Base-by-base conservation (phyloP, 92 coral and sea anemone genomes). In the Galaxea fascicularis region DNA sequence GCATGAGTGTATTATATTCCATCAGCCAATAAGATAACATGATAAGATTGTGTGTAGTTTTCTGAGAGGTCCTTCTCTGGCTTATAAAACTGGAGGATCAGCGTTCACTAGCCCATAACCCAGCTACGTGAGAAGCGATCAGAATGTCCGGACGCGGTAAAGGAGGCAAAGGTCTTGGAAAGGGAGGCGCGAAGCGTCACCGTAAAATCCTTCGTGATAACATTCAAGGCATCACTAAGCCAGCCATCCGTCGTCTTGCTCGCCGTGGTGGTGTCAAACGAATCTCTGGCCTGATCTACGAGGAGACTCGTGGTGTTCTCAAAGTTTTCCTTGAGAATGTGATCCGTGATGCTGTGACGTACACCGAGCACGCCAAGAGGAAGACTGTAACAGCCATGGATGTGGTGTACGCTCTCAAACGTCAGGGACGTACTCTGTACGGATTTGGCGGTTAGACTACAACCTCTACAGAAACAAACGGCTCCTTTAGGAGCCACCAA, bases 151-250 rank as follows among this genome's bases (percentile, higher is more conserved):
- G 95, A 58, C 92, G 95, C 65, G 95, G 95, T 27, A 94, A 94
- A 94, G 98, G 98, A 89, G 98, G 98, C 78, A 94, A 94, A 92
- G 98, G 98, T 87, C 95, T 94, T 54, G 98, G 98, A 84, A 94
- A 94, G 85, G 98, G 98, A 92, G 98, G 98, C 91, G 98, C 98
- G 89, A 94, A 94, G 94, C 98, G 98, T 94, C 96, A 93, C 82
- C 92, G 96, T 47, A 93, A 90, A 75, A 82, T 87, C 58, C 81
- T 73, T 35, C 81, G 86, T 10, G 89, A 89, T 28, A 85, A 88
- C 91, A 89, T 92, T 88, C 95, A 92, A 86, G 93, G 95, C 73
- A 93, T 93, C 93, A 92, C 95, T 67, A 93, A 93, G 88, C 94
- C 96, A 76, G 96, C 94, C 75, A 93, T 93, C 88, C 96, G 96